phyloP scores from a whole-genome alignment of 2,888 invertebrate genomes.

The Scaeva pyrastri region DNA sequence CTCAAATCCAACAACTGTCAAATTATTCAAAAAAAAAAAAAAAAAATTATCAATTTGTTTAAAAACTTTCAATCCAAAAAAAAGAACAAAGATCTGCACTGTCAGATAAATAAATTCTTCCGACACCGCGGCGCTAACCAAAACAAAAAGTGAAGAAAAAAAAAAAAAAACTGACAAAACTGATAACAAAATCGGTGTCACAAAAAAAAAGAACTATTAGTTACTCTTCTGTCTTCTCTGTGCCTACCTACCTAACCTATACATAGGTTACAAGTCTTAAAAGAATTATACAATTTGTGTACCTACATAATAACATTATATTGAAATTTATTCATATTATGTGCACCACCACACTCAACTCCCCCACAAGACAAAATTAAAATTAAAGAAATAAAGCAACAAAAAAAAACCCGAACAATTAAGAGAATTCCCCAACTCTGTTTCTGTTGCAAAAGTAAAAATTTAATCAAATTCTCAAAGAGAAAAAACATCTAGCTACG shows the following conservation, averaged over 20 bases:
- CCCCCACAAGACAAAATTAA: conserved; percentile 10
- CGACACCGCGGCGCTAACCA: background rate
- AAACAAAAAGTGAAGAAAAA: too few relatives aligned
- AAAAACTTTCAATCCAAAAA: background rate
- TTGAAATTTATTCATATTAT: background rate
- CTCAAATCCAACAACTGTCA: too few relatives aligned
- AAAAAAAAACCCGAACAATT: background rate
- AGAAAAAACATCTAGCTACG: background rate
- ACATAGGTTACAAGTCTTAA: too few relatives aligned
- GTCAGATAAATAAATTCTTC: conserved; percentile 1
- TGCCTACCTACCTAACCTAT: background rate
- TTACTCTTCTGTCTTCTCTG: background rate
- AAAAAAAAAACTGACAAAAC: background rate
- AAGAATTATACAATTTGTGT: background rate
- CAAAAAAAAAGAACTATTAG: background rate
- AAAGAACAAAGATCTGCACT: background rate
- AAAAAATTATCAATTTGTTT: background rate
- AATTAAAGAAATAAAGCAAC: too few relatives aligned
- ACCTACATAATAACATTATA: too few relatives aligned
- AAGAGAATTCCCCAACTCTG: background rate
- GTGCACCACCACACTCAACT: conserved; percentile 15
- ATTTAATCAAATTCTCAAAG: conserved; percentile 9
- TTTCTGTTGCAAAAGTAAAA: conserved; percentile 8
- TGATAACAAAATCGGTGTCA: conserved; percentile 11
- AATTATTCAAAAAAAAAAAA: too few relatives aligned